Evolutionary conservation across 2,113 vertebrate genomes (phyloP), one percentile per base, ranked within the genome.

Genomic region (Oncorhynchus clarkii): DNA sequence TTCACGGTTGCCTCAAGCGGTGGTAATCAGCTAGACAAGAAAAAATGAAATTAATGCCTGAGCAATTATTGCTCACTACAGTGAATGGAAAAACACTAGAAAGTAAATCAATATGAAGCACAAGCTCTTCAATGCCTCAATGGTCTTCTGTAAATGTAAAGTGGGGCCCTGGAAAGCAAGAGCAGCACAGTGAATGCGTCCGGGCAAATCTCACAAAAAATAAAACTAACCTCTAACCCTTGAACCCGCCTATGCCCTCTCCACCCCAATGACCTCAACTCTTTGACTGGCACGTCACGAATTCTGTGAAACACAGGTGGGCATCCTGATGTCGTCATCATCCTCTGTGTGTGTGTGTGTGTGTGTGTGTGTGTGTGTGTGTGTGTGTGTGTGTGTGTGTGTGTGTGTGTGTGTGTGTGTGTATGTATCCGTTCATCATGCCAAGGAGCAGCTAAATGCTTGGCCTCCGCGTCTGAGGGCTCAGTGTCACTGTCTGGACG

Each of bases 401-500:
- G 5, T 34, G 59, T n/a, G 29, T 67, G 66, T 11, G 5, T 34
- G 22, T 45, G 59, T 20, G 27, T 22, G 57, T 18, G 59, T 12
- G 29, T 39, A 18, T n/a, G 2, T 31, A 26, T 16, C 26, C 3
- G 29, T 18, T 68, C 18, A n/a, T 31, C 39, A 62, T 16, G 45
- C 8, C 26, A 34, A 13, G 6, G 57, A 71, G 27, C 24, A 66
- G 48, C 5, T 13, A 16, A 11, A 62, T 62, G 59, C 16, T 62
- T 62, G 59, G 59, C n/a, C 59, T 62, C 59, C 0, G 7, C n/a
- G 1, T 62, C n/a, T 62, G 75, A 70, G 65, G 73, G 67, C 71
- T 75, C 45, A 34, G 73, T 68, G n/a, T 72, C 71, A 74, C 54
- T 65, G 70, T 75, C 78, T 75, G 81, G 75, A 84, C 76, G 12